These are phyloP conservation scores for Chaetops frenatus DNA, from an alignment of 2,113 vertebrate genomes.

Conservation along the genomic window DNA sequence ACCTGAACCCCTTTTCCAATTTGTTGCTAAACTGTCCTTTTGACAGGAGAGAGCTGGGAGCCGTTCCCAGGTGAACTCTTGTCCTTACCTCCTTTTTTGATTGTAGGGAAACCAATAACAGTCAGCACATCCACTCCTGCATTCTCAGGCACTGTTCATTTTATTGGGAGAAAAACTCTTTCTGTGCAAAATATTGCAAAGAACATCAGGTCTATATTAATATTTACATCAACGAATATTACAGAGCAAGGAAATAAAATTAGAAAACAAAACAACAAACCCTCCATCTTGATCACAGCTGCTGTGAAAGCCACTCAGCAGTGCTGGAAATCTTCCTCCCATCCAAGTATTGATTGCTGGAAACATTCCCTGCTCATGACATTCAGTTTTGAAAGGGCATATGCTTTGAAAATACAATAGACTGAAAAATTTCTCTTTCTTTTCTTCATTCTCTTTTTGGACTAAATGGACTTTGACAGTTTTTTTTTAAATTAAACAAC, in stretches of 20 bases:
- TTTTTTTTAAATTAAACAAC: background rate
- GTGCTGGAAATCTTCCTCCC: conserved; percentile 24
- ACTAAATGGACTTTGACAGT: background rate
- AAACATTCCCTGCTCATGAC: conserved; percentile 20
- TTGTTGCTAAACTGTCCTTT: background rate
- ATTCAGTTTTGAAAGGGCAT: conserved; percentile 37
- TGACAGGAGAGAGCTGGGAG: background rate
- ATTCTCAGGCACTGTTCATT: background rate
- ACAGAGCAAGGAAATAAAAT: conserved; percentile 33
- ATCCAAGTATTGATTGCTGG: conserved; percentile 1
- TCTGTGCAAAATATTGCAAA: conserved; percentile 11
- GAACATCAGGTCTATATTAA: conserved; percentile 21
- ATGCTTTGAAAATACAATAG: conserved; percentile 41
- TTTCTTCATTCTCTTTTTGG: background rate
- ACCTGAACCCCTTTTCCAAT: background rate
- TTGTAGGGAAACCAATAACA: background rate
- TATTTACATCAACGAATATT: background rate
- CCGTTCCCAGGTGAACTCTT: background rate
- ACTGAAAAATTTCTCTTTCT: background rate
- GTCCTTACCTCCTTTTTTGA: background rate
- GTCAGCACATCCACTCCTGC: background rate
- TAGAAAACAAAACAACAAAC: conserved; percentile 16
- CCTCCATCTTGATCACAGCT: conserved; percentile 64
- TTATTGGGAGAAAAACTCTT: background rate
- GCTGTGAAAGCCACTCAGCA: conserved; percentile 23